phyloP scores from a whole-genome alignment of 2,888 invertebrate species.

The Sepioteuthis lessoniana region DNA sequence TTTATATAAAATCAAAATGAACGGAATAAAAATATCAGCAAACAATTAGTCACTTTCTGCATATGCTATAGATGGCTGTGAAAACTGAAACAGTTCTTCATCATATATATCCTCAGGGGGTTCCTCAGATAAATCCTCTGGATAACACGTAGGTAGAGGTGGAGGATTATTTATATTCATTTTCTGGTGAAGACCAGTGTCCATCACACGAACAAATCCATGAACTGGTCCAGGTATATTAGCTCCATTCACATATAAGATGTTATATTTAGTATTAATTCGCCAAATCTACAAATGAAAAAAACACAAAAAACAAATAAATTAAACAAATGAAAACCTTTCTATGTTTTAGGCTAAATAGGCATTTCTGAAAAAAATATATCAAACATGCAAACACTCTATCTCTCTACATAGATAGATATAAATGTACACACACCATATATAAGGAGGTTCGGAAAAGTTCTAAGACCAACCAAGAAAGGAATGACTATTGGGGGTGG shows the following conservation, averaged over 20 bases:
- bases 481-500: no score
- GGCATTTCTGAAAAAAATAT: background rate
- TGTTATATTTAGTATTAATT: slow-evolving; percentile 94
- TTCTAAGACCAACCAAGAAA: no score
- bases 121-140: slow-evolving; percentile 78
- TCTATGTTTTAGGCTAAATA: background rate
- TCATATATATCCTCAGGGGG: slow-evolving; percentile 84
- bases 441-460: no score
- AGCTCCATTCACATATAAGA: slow-evolving; percentile 89
- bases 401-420: no score
- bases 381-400: no score
- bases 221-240: slow-evolving; percentile 89
- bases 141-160: slow-evolving; percentile 87
- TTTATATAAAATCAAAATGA: background rate
- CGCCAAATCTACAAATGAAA: slow-evolving; percentile 84
- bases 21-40: background rate
- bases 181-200: slow-evolving; percentile 81
- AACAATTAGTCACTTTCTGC: slow-evolving; percentile 48
- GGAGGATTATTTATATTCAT: slow-evolving; percentile 76
- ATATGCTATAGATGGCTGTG: slow-evolving; percentile 63
- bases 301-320: background rate
- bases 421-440: no score
- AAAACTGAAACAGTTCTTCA: slow-evolving; percentile 85
- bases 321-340: background rate
- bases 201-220: slow-evolving; percentile 81